Percentiles rank a stretch among this genome's conserved stretches.
These are phyloP conservation scores for Hedya salicella DNA, from an alignment of 2,888 invertebrate genomes.

Conservation along the genomic window DNA sequence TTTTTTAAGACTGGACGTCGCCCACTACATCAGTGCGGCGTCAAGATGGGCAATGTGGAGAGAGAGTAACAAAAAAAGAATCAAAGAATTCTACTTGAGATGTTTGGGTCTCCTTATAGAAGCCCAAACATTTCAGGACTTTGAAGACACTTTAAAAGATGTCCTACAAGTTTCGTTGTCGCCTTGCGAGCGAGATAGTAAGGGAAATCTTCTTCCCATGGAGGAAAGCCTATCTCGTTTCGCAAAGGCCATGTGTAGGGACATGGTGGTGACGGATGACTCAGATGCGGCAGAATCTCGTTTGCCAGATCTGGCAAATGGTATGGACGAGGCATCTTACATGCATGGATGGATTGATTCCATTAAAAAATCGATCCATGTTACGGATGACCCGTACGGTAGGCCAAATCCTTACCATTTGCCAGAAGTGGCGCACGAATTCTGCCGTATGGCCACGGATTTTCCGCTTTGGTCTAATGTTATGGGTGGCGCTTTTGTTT, in stretches of 20 bases:
- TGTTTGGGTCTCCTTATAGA: not conserved
- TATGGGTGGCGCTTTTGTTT: not conserved
- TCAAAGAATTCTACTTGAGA: not conserved
- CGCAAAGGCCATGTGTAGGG: too few relatives aligned
- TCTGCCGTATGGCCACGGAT: not conserved
- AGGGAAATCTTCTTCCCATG: too few relatives aligned
- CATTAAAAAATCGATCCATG: too few relatives aligned
- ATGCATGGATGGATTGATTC: too few relatives aligned
- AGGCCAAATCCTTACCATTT: conserved; percentile 1
- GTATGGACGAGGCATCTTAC: too few relatives aligned
- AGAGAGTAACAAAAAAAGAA: not conserved
- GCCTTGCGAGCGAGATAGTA: too few relatives aligned
- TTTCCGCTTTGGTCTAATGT: not conserved
- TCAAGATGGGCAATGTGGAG: not conserved
- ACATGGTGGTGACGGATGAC: too few relatives aligned
- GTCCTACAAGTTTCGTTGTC: too few relatives aligned
- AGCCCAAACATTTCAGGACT: not conserved
- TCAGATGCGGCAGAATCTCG: too few relatives aligned
- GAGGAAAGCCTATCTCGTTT: too few relatives aligned
- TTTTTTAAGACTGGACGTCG: not conserved
- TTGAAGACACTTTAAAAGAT: too few relatives aligned
- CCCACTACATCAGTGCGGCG: not conserved
- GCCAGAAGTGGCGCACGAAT: not conserved
- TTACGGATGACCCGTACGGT: not conserved
- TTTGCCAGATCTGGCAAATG: too few relatives aligned